Evolutionary conservation across 2,113 vertebrate genomes (phyloP).

Genomic region (Arizona elegans): DNA sequence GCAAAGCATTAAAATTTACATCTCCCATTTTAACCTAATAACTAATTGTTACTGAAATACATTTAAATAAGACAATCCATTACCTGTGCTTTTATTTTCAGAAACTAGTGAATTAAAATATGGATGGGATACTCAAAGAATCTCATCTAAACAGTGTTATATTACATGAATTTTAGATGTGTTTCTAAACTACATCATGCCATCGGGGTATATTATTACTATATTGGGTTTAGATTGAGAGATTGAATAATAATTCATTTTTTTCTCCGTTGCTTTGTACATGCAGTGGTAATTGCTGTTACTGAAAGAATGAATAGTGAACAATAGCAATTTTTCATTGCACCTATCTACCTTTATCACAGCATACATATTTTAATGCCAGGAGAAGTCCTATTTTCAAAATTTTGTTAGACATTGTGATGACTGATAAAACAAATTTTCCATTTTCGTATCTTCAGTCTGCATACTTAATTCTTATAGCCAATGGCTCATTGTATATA

Average conservation of each 20-base stretch:
- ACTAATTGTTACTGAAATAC: slow-evolving; percentile 64
- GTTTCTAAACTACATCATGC: slow-evolving; percentile 67
- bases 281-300: slow-evolving; percentile 79
- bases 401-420: slow-evolving; percentile 76
- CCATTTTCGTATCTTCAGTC: slow-evolving; percentile 82
- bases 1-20: slow-evolving; percentile 59
- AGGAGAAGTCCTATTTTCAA: slow-evolving; percentile 81
- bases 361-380: slow-evolving; percentile 78
- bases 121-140: slow-evolving; percentile 64
- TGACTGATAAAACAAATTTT: slow-evolving; percentile 83
- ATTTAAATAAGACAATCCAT: slow-evolving; percentile 61
- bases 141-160: slow-evolving; percentile 67
- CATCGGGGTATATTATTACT: slow-evolving; percentile 71
- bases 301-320: slow-evolving; percentile 77
- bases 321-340: slow-evolving; percentile 76
- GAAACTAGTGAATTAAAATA: slow-evolving; percentile 61
- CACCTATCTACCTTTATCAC: slow-evolving; percentile 74
- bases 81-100: slow-evolving; percentile 64
- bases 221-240: slow-evolving; percentile 69
- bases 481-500: slow-evolving; percentile 73
- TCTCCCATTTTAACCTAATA: slow-evolving; percentile 61
- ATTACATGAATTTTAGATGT: slow-evolving; percentile 64
- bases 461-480: slow-evolving; percentile 78
- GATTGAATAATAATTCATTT: slow-evolving; percentile 80
- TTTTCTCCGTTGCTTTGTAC: slow-evolving; percentile 77